These are phyloP conservation scores for Macropis europaea DNA, from an alignment of 2,888 invertebrate genomes.

Conservation along the genomic window DNA sequence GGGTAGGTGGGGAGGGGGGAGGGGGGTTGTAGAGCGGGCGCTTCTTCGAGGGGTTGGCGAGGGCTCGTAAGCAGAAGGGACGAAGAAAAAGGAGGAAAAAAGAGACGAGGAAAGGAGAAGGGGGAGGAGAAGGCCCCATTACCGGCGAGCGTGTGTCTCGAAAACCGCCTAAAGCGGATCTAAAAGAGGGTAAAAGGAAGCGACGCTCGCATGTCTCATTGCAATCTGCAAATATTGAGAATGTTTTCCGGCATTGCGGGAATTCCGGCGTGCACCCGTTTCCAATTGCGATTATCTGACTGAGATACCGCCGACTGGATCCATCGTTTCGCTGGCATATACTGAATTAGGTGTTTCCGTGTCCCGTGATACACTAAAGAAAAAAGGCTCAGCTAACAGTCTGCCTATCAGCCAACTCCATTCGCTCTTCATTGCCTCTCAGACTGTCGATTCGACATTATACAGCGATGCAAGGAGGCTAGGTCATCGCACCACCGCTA, in stretches of 20 bases:
- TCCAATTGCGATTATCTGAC: slow-evolving; percentile 77
- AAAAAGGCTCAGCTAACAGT: slow-evolving; percentile 53
- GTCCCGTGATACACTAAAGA: slow-evolving; percentile 57
- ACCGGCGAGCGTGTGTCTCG: slow-evolving; percentile 68
- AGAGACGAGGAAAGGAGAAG: neutral
- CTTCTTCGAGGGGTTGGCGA: slow-evolving; percentile 60
- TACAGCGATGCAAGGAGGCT: too few species aligned
- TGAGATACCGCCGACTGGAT: slow-evolving; percentile 63
- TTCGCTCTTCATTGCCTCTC: neutral
- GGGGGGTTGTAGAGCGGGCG: slow-evolving; percentile 46
- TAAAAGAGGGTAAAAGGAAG: slow-evolving; percentile 55
- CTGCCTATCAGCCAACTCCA: slow-evolving; percentile 44
- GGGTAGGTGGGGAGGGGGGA: slow-evolving; percentile 54
- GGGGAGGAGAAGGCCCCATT: slow-evolving; percentile 53
- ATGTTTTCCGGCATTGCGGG: slow-evolving; percentile 71
- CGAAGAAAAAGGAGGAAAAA: slow-evolving; percentile 6
- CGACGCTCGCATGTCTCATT: slow-evolving; percentile 69
- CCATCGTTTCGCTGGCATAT: slow-evolving; percentile 50
- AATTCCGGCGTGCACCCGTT: slow-evolving; percentile 38
- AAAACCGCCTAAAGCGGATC: slow-evolving; percentile 60
- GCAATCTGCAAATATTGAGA: slow-evolving; percentile 68
- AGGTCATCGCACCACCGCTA: too few species aligned
- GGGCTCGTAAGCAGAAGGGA: slow-evolving; percentile 54
- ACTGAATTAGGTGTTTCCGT: slow-evolving; percentile 58
- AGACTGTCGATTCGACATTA: slow-evolving; percentile 4